These are phyloP conservation scores for Pseudoips prasinana DNA, from an alignment of 2,888 invertebrate genomes.

Conservation along the genomic window DNA sequence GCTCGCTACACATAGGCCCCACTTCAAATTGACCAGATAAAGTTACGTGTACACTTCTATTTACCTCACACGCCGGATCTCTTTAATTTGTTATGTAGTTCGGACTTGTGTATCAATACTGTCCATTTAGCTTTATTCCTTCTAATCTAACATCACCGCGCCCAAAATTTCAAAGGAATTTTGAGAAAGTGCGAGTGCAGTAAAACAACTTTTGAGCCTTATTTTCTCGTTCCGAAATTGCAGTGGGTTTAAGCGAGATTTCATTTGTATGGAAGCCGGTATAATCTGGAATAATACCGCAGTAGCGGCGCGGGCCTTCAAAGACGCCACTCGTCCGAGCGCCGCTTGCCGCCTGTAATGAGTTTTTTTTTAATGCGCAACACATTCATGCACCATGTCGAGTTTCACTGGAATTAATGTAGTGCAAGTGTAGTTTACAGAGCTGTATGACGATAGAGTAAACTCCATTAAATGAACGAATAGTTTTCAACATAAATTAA, in stretches of 20 bases:
- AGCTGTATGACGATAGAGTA: slow-evolving; percentile 30
- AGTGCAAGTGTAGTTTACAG: slow-evolving; percentile 51
- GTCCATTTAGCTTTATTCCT: too few species aligned
- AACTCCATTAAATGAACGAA: slow-evolving; percentile 21
- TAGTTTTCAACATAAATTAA: slow-evolving; percentile 6
- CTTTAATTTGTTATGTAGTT: slow-evolving; percentile 7
- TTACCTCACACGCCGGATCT: slow-evolving; percentile 7
- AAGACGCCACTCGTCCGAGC: slow-evolving; percentile 78
- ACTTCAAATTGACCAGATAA: slow-evolving; percentile 54
- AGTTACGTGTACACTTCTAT: slow-evolving; percentile 38
- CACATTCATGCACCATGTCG: slow-evolving; percentile 70
- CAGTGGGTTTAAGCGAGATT: slow-evolving; percentile 80
- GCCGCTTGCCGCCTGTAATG: slow-evolving; percentile 76
- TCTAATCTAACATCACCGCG: slow-evolving; percentile 1
- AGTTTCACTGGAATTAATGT: slow-evolving; percentile 60
- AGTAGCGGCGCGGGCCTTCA: slow-evolving; percentile 74
- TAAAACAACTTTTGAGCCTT: slow-evolving; percentile 75
- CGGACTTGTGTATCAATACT: too few species aligned
- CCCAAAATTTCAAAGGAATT: slow-evolving; percentile 58
- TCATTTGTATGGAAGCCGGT: slow-evolving; percentile 79
- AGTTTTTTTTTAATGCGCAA: slow-evolving; percentile 76
- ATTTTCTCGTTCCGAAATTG: slow-evolving; percentile 79
- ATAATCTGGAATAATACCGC: slow-evolving; percentile 81
- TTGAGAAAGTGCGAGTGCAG: slow-evolving; percentile 67
- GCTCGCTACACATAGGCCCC: slow-evolving; percentile 55